Percentiles rank a stretch among this genome's conserved stretches.
Conservation (phyloP, 2,797 vertebrate genomes). For the Rousettus madagascariensis region DNA sequence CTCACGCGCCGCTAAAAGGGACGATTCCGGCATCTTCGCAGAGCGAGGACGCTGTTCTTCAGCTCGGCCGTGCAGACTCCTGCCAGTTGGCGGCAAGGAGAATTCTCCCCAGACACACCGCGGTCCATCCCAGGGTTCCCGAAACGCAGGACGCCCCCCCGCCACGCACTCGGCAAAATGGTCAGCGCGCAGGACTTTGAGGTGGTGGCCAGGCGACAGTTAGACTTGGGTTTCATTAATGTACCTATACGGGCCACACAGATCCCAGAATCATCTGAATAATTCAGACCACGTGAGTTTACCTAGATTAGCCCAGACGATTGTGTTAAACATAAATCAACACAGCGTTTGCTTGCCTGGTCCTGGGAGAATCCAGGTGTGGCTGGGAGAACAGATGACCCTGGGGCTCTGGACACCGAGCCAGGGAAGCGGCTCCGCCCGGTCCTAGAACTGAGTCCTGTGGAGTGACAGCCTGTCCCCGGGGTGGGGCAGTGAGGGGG, state of each 20-base stretch:
- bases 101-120: neutral
- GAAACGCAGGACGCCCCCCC: neutral
- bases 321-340: neutral
- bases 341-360: neutral
- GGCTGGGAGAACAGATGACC: neutral
- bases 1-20: neutral
- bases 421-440: neutral
- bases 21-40: neutral
- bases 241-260: neutral
- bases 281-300: neutral
- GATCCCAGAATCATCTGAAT: neutral
- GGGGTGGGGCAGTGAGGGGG: neutral
- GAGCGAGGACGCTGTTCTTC: neutral
- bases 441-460: neutral
- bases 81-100: slow-evolving; percentile 20
- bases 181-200: neutral
- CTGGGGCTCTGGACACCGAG: neutral
- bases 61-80: neutral
- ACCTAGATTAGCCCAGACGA: neutral
- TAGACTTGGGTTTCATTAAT: neutral
- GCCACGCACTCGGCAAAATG: slow-evolving; percentile 22
- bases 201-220: neutral
- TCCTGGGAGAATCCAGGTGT: neutral
- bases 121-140: slow-evolving; percentile 30
- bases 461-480: neutral